These are phyloP conservation scores for Acronicta leporina DNA, from an alignment of 2,888 invertebrate genomes.

Conservation along the genomic window DNA sequence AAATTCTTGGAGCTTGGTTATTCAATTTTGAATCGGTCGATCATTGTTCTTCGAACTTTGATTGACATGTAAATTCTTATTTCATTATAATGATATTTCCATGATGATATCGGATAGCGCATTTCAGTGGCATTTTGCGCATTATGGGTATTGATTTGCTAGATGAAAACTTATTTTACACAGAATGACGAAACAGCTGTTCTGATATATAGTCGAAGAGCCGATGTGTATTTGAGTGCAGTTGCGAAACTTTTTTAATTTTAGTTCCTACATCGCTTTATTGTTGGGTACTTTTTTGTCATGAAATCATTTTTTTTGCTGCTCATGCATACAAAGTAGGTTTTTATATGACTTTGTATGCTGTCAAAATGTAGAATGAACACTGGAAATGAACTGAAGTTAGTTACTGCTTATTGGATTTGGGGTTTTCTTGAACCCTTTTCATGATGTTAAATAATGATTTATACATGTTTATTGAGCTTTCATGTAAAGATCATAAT, in stretches of 20 bases:
- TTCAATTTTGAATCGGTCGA: constrained; percentile 70
- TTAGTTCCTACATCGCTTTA: constrained; percentile 35
- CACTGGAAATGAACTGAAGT: constrained; percentile 16
- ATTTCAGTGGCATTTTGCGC: constrained; percentile 87
- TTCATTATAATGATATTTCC: constrained; percentile 66
- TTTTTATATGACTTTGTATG: constrained; percentile 27
- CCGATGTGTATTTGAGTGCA: constrained; percentile 58
- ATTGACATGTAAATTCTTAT: constrained; percentile 77
- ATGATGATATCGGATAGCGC: constrained; percentile 74
- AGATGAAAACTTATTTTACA: constrained; percentile 81
- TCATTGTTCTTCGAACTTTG: constrained; percentile 76
- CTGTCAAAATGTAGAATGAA: constrained; percentile 31
- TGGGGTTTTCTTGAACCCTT: not conserved
- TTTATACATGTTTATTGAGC: not conserved
- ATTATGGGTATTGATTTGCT: constrained; percentile 86
- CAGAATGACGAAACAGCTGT: constrained; percentile 86
- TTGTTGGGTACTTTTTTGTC: constrained; percentile 30
- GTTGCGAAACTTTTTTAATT: constrained; percentile 63
- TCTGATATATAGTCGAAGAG: constrained; percentile 65
- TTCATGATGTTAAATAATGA: constrained; percentile 3
- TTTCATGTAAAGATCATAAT: too few relatives aligned
- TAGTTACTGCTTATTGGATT: not conserved
- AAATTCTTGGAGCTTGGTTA: constrained; percentile 61
- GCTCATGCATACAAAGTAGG: constrained; percentile 6
- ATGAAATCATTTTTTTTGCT: constrained; percentile 14